Conservation (phyloP, 2,888 invertebrate species). For the Laothoe populi region DNA sequence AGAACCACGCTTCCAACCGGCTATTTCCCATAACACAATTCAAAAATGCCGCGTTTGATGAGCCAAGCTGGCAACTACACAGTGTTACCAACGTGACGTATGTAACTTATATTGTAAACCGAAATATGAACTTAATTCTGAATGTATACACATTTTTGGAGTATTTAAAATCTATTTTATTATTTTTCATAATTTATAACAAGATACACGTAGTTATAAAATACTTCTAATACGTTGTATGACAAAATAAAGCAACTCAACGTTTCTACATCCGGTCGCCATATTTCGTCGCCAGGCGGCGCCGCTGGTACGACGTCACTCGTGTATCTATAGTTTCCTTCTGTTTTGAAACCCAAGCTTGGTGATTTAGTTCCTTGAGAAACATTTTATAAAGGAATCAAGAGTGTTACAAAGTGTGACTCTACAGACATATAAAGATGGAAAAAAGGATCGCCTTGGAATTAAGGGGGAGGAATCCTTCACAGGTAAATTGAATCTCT, state of each 20-base stretch:
- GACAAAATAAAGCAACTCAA: constrained; percentile 47
- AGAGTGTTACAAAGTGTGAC: constrained; percentile 66
- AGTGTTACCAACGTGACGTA: constrained; percentile 52
- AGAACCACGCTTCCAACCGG: constrained; percentile 34
- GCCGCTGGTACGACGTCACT: constrained; percentile 79
- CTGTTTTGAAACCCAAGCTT: constrained; percentile 86
- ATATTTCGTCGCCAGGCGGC: constrained; percentile 70
- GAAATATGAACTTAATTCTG: background rate
- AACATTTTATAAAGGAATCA: constrained; percentile 63
- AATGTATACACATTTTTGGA: background rate
- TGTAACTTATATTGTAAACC: constrained; percentile 19
- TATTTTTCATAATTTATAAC: background rate
- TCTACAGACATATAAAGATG: constrained; percentile 84
- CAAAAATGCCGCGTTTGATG: constrained; percentile 57
- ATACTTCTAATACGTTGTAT: constrained; percentile 25
- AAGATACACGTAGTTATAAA: background rate
- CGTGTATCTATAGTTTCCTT: constrained; percentile 84
- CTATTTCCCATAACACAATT: constrained; percentile 51
- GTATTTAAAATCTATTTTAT: background rate
- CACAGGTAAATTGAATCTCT: constrained; percentile 89
- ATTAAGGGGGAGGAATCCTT: constrained; percentile 95
- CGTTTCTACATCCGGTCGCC: constrained; percentile 63
- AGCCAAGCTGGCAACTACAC: constrained; percentile 48
- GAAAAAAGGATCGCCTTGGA: constrained; percentile 98
- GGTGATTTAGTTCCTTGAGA: constrained; percentile 76